Conservation (phyloP, 2,113 vertebrate species). For the Embiotoca jacksoni region DNA sequence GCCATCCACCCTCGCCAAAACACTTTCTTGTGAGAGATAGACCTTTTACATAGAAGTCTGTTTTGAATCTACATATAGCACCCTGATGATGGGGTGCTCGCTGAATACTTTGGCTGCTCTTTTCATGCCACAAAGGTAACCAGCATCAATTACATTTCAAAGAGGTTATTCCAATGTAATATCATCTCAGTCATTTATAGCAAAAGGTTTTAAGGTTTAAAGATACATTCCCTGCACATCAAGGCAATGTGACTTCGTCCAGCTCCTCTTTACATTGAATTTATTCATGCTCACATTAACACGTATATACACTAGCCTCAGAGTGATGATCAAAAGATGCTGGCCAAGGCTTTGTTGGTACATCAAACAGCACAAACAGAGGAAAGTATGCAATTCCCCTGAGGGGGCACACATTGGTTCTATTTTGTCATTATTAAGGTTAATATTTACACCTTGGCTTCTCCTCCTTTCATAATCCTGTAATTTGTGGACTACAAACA, state of each 20-base stretch:
- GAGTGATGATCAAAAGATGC: constrained; percentile 64
- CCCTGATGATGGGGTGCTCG: neutral
- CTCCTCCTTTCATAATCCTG: constrained; percentile 38
- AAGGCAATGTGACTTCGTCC: constrained; percentile 26
- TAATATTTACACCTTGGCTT: constrained; percentile 70
- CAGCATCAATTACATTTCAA: constrained; percentile 38
- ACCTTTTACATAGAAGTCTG: constrained; percentile 15
- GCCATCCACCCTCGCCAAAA: constrained; percentile 1
- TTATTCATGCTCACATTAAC: constrained; percentile 35
- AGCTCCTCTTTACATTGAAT: neutral
- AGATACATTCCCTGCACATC: constrained; percentile 22
- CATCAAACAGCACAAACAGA: constrained; percentile 64
- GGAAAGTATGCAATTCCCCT: constrained; percentile 31
- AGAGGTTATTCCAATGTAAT: constrained; percentile 16
- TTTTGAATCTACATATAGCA: constrained; percentile 1
- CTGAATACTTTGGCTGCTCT: constrained; percentile 18
- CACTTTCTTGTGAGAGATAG: constrained; percentile 26
- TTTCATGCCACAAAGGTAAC: constrained; percentile 30
- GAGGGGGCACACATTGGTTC: constrained; percentile 25
- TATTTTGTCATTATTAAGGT: constrained; percentile 66
- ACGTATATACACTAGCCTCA: constrained; percentile 12
- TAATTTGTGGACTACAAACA: constrained; percentile 48
- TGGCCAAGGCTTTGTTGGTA: constrained; percentile 51
- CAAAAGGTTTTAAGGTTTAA: constrained; percentile 39
- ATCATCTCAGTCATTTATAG: constrained; percentile 33